A percentile compares a stretch with the other conserved stretches of the same genome.
phyloP scores from a whole-genome alignment of 2,113 vertebrate genomes.

The Lagopus leucura region DNA sequence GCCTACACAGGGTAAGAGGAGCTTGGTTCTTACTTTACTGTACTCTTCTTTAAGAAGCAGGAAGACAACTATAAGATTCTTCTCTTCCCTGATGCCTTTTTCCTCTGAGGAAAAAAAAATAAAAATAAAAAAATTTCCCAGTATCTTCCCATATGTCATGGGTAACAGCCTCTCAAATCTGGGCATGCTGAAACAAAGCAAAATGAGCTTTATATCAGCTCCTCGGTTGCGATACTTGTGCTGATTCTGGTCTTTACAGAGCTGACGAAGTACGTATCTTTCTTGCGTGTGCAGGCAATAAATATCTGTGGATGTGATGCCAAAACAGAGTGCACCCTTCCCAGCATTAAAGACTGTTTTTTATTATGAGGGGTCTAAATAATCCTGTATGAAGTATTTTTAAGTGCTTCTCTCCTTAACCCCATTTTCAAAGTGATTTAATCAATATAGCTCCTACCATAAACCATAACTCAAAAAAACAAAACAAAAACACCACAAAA shows the following conservation, averaged over 20 bases:
- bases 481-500: background rate
- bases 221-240: background rate
- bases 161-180: background rate
- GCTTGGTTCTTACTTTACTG: background rate
- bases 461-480: background rate
- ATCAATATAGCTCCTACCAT: background rate
- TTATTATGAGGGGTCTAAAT: background rate
- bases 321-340: background rate
- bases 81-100: background rate
- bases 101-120: background rate
- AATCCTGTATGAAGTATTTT: too few species aligned
- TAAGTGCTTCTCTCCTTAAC: background rate
- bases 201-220: background rate
- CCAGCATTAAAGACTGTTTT: background rate
- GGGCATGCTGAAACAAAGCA: background rate
- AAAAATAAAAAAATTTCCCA: background rate
- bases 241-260: background rate
- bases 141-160: background rate
- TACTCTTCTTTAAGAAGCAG: background rate
- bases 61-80: fast-evolving
- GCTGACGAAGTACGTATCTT: background rate
- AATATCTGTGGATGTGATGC: background rate
- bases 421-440: background rate
- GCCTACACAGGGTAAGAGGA: background rate
- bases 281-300: background rate